A percentile compares a stretch with the other conserved stretches of the same genome.
These are phyloP conservation scores for Apomyelois bistriatella DNA, from an alignment of 2,888 invertebrate genomes.

Conservation along the genomic window DNA sequence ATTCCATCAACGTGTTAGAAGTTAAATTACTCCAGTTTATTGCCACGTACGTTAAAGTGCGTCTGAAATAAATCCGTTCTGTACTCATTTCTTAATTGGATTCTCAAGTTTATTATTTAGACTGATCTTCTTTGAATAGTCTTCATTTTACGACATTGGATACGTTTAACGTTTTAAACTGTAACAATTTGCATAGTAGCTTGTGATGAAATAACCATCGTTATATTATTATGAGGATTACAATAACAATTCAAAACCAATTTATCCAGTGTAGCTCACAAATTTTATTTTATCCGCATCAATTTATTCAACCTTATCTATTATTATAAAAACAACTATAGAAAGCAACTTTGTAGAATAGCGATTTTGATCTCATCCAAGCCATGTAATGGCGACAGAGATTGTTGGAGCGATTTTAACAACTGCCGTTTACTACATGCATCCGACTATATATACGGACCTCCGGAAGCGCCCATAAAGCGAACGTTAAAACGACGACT, in stretches of 20 bases:
- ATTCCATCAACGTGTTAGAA: constrained; percentile 29
- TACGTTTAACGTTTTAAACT: constrained; percentile 42
- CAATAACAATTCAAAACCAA: too few species aligned
- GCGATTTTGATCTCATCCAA: constrained; percentile 24
- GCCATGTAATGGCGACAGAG: constrained; percentile 42
- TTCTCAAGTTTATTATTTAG: constrained; percentile 71
- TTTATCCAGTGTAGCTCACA: too few species aligned
- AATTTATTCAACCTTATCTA: constrained; percentile 15
- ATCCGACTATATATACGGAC: constrained; percentile 65
- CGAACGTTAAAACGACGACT: constrained; percentile 75
- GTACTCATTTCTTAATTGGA: constrained; percentile 73
- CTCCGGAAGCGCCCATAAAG: constrained; percentile 74
- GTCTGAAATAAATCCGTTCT: constrained; percentile 62
- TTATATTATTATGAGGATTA: too few species aligned
- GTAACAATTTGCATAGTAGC: constrained; percentile 20
- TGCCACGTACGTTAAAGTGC: constrained; percentile 61
- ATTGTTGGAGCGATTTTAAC: constrained; percentile 59
- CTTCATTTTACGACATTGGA: constrained; percentile 60
- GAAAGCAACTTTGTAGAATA: neutral
- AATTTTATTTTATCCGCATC: constrained; percentile 1
- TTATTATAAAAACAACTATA: neutral
- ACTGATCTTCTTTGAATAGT: constrained; percentile 62
- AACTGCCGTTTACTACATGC: constrained; percentile 58
- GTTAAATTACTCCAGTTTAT: constrained; percentile 51
- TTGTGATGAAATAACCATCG: too few species aligned